Evolutionary conservation across 2,888 invertebrate species (phyloP).

Genomic region (Sisyra nigra): DNA sequence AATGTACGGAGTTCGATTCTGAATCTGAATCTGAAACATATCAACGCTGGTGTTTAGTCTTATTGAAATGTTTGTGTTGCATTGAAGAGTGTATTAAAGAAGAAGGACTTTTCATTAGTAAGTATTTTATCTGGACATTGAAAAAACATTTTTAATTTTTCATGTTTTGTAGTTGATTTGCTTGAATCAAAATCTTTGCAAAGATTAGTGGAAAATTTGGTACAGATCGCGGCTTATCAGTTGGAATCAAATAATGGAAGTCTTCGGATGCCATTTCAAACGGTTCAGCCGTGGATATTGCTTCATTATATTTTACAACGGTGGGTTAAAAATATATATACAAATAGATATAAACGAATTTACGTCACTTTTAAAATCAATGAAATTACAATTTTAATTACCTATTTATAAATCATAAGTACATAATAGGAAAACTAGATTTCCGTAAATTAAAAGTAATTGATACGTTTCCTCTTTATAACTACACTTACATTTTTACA

Average conservation of each 20-base stretch:
- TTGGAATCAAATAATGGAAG: constrained; percentile 41
- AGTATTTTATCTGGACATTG: constrained; percentile 13
- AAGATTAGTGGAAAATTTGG: constrained; percentile 56
- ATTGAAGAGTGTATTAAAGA: constrained; percentile 33
- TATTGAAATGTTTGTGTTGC: constrained; percentile 28
- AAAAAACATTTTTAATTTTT: background rate
- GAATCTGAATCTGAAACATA: constrained; percentile 30
- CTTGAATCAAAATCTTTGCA: constrained; percentile 41
- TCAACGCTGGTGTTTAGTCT: constrained; percentile 27
- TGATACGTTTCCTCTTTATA: too few relatives aligned
- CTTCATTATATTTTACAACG: constrained; percentile 61
- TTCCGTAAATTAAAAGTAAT: too few relatives aligned
- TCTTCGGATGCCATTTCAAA: constrained; percentile 48
- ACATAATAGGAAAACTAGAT: too few relatives aligned
- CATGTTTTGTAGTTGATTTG: constrained; percentile 20
- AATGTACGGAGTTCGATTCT: constrained; percentile 33
- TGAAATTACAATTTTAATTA: background rate
- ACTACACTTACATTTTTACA: too few relatives aligned
- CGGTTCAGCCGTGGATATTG: constrained; percentile 67
- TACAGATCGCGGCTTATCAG: constrained; percentile 61
- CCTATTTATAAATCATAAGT: background rate
- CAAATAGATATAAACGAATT: too few relatives aligned
- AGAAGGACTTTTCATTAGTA: constrained; percentile 34
- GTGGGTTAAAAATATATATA: constrained; percentile 22
- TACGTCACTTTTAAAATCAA: too few relatives aligned